Evolutionary conservation across 2,888 invertebrate species (phyloP), one percentile per base, ranked within the genome.

Genomic region (Cryptocheilus praepositus): DNA sequence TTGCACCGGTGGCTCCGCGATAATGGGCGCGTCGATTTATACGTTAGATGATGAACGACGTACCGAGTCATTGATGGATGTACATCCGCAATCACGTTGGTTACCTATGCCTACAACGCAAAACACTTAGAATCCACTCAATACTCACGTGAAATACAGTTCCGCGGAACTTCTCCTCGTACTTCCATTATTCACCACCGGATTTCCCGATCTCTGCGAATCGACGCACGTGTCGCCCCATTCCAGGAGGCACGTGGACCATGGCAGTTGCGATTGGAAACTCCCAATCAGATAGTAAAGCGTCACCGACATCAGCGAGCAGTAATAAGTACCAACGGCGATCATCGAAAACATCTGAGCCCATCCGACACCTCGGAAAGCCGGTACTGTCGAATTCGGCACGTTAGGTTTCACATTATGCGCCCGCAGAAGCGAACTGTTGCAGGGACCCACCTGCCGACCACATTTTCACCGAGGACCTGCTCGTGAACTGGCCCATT

Each of bases 401-500:
- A 18, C 7, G 49, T 49, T 7, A 49, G 18, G 8, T 5, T 25
- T n/a, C n/a, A n/a, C n/a, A n/a, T n/a, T n/a, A n/a, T n/a, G n/a
- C n/a, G n/a, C n/a, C n/a, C n/a, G n/a, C n/a, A n/a, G n/a, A 28
- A 28, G 28, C 19, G 18, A 52, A 22, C 2, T 45, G 1, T 49
- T 5, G 5, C 7, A n/a, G 1, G 3, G 11, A 49, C 21, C 3
- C 51, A 76, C 76, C 76, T 76, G 93, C 90, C 64, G 90, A 89
- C 91, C 94, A 94, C 57, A 96, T 92, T 86, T 93, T 94, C 1
- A 96, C 93, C 2, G 94, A 94, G 64, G 96, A 96, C 80, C 92
- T 92, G 70, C 95, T 94, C 67, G 94, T 93, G 85, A 96, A 97
- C 87, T 97, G 97, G 3, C 96, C 97, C 49, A 96, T 86, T 19